Evolutionary conservation across 2,797 vertebrate genomes (phyloP), one percentile per base, ranked within the genome.

Genomic region (Acomys russatus): DNA sequence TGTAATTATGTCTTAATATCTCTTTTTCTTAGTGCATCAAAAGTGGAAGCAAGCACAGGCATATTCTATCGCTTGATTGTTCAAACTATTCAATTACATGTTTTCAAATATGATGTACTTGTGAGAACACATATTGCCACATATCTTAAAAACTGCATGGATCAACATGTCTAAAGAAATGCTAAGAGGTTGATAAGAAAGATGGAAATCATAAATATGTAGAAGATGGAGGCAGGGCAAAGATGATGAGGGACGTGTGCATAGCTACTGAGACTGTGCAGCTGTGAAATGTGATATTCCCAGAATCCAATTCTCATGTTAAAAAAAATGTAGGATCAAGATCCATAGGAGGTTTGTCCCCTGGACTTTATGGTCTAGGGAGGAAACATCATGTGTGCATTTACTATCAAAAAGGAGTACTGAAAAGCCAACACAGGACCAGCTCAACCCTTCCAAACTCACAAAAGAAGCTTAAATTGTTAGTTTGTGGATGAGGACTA

Each of bases 391-490:
- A 59, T 59, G 6, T 71, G 8, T 35, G 74, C 74, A 76, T 49
- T 82, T 66, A 76, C 14, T 44, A 94, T 23, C 6, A 33, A 70
- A 68, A 63, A 90, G 30, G 23, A 44, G 38, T 49, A 77, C 0
- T 30, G 22, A 84, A 64, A 15, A 44, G 35, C 5, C n/a, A 76
- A 44, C 1, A 33, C 1, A 71, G n/a, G 17, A 70, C 9, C 23
- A 86, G 44, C 33, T 20, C 17, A 30, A 79, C 11, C 6, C 38
- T 6, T 85, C 20, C 82, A 61, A 89, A 85, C 2, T 83, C 20
- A 90, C 14, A 82, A 90, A 82, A 87, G 59, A 83, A 38, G 51
- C 33, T 77, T 66, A 64, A 87, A 85, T 15, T 95, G 9, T 70
- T 70, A 61, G 77, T 68, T 79, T 66, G 59, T 83, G 44, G 28